Evolutionary conservation across 1,140 invertebrate genomes (phyloP), one percentile per base, ranked within the genome.

Genomic region (Leptopilina boulardi): DNA sequence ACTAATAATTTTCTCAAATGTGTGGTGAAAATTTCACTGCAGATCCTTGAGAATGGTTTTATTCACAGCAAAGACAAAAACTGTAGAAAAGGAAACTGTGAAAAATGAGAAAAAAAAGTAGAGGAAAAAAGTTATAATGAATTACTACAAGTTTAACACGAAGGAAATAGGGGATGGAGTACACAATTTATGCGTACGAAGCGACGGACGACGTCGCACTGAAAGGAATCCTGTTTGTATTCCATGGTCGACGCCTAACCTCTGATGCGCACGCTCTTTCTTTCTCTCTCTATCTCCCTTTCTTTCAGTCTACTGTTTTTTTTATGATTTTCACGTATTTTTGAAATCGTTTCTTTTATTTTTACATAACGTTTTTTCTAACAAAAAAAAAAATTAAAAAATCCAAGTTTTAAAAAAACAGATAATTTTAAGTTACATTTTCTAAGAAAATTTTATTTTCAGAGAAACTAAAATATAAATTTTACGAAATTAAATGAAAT

Each of bases 171-270:
- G 6, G 15, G 21, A 26, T 26, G 19, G 19, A 30, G 19, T 21
- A 79, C 76, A 79, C 73, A 77, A 81, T 81, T 82, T 80, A 77
- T 78, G 83, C 82, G 81, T 82, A 47, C 76, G 59, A 75, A 85
- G 79, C 85, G 82, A 84, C 86, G 84, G 83, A 77, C 82, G 83
- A 76, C 79, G 84, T 87, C 80, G 80, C 83, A 88, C 87, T 88
- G 87, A 82, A 71, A 78, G 77, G 41, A 42, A 59, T 78, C 80
- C 77, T 51, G 71, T 71, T 77, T 73, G 26, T 75, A 30, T 70
- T 54, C 73, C 80, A 77, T 82, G 83, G 87, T 86, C 87, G 85
- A 88, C 86, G 87, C 87, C 87, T 88, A 88, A 51, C 59, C 44
- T 15, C 23, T 56, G 44, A 3, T 75, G 87, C 87, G 87, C 87